Conservation (phyloP, 2,797 vertebrate genomes). For the Siniperca scherzeri region DNA sequence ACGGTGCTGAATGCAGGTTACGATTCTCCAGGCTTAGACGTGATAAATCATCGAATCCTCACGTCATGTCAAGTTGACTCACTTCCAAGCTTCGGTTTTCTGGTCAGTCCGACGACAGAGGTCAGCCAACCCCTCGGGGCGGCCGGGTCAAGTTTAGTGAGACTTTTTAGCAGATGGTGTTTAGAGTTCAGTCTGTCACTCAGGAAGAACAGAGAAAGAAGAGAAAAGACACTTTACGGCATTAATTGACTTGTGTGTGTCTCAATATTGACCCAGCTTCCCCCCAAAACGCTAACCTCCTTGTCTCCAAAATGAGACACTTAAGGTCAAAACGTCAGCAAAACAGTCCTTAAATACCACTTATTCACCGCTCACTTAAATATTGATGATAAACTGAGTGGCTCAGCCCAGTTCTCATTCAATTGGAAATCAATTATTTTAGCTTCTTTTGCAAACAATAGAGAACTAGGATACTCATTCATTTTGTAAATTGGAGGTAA, state of each 20-base stretch:
- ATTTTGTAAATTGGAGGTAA: constrained; percentile 21
- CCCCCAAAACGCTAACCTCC: constrained; percentile 36
- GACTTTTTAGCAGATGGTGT: constrained; percentile 82
- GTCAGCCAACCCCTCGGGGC: constrained; percentile 66
- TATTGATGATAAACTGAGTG: constrained; percentile 78
- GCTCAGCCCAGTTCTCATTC: constrained; percentile 38
- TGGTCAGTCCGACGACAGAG: constrained; percentile 54
- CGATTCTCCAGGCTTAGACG: constrained; percentile 51
- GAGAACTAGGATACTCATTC: constrained; percentile 10
- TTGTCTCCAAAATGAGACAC: constrained; percentile 74
- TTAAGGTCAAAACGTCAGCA: constrained; percentile 80
- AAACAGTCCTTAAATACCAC: constrained; percentile 78
- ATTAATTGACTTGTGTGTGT: constrained; percentile 75
- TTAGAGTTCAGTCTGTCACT: constrained; percentile 78
- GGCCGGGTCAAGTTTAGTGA: constrained; percentile 84
- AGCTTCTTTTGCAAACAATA: constrained; percentile 48
- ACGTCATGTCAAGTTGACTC: constrained; percentile 56
- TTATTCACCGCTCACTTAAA: constrained; percentile 77
- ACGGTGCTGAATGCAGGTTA: constrained; percentile 55
- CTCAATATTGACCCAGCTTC: constrained; percentile 70
- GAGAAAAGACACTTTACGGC: constrained; percentile 76
- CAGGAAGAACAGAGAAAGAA: constrained; percentile 69
- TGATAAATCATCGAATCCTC: constrained; percentile 56
- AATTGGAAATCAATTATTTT: constrained; percentile 76
- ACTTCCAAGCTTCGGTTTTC: constrained; percentile 33